These are phyloP conservation scores for Caenorhabditis sp. DNA, from an alignment of 2,888 invertebrate genomes.

Conservation along the genomic window DNA sequence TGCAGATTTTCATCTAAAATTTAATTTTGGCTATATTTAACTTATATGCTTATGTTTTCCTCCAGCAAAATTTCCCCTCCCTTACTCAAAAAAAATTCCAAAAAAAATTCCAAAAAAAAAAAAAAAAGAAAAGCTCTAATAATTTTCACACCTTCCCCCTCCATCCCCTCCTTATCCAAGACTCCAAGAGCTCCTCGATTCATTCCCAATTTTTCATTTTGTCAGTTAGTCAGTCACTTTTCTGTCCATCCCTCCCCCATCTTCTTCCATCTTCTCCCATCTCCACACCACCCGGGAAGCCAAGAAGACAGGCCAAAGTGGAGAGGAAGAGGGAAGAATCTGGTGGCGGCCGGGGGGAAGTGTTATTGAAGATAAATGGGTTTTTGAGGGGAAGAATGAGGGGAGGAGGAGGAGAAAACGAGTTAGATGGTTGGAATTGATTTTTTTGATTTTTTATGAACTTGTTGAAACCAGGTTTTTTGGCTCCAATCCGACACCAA, in stretches of 20 bases:
- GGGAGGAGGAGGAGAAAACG: background rate
- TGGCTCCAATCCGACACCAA: no score
- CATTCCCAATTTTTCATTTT: constrained; percentile 1
- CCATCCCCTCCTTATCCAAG: background rate
- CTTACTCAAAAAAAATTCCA: no score
- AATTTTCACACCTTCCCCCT: constrained; percentile 21
- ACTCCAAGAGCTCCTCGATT: background rate
- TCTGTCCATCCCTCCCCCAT: no score
- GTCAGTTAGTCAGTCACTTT: background rate
- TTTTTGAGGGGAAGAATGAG: background rate
- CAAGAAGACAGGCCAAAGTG: background rate
- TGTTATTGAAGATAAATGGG: constrained; percentile 10
- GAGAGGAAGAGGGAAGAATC: background rate
- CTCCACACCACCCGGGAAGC: background rate
- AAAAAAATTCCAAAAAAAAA: no score
- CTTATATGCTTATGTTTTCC: no score
- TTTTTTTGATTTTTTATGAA: background rate
- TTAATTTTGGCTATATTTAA: no score
- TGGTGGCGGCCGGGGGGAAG: background rate
- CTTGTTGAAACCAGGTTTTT: no score
- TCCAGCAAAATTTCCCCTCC: no score
- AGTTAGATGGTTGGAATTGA: no score
- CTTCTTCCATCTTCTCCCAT: no score
- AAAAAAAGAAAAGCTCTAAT: no score
- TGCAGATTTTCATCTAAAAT: no score